Evolutionary conservation across 2,113 vertebrate species (phyloP).

Genomic region (Mellivora capensis): DNA sequence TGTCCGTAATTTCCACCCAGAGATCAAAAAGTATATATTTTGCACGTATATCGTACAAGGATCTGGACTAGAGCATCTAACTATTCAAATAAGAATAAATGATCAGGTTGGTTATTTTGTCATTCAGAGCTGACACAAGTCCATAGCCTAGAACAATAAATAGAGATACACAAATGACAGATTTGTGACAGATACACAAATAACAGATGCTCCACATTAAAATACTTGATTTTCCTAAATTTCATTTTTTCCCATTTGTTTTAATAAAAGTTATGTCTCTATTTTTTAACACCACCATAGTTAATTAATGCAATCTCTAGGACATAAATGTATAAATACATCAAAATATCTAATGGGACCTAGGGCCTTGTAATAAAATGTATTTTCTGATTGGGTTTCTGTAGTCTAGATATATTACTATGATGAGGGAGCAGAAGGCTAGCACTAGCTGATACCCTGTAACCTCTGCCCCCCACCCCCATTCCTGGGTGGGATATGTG

Average conservation of each 20-base stretch:
- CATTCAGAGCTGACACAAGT: not conserved
- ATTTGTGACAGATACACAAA: not conserved
- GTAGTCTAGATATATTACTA: not conserved
- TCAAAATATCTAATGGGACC: not conserved
- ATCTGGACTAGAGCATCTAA: not conserved
- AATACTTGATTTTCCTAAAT: not conserved
- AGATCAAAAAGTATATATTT: not conserved
- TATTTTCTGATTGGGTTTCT: not conserved
- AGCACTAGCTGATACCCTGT: not conserved
- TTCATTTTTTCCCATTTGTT: not conserved
- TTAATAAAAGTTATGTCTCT: not conserved
- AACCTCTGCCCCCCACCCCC: too few species aligned
- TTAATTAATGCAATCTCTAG: not conserved
- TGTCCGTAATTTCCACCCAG: not conserved
- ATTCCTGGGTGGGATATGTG: not conserved
- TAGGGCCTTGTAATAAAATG: not conserved
- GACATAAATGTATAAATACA: not conserved
- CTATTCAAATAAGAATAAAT: not conserved
- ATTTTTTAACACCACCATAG: not conserved
- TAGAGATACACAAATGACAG: too few species aligned
- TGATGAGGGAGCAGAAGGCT: not conserved
- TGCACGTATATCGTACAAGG: not conserved
- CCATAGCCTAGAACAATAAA: not conserved
- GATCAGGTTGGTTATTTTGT: not conserved
- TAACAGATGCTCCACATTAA: not conserved